Percentiles rank a stretch among this genome's conserved stretches.
Evolutionary conservation across 1,140 invertebrate species (phyloP).

Genomic region (Episyrphus balteatus): DNA sequence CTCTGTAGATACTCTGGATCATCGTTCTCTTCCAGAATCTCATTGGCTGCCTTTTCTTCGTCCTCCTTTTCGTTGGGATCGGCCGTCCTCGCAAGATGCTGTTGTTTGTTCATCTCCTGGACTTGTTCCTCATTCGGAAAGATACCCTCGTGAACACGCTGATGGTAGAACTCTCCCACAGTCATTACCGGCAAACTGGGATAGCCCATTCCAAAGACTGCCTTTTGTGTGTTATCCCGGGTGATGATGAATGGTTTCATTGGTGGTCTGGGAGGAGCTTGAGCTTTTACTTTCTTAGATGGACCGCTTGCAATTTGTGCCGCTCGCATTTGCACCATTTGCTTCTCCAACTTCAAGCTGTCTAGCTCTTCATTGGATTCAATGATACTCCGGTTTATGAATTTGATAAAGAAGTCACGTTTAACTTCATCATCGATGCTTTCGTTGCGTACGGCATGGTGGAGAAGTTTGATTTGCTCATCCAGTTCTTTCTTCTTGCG

Average conservation of each 20-base stretch:
- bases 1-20: constrained; percentile 58
- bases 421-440: constrained; percentile 69
- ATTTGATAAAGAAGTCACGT: constrained; percentile 69
- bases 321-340: constrained; percentile 56
- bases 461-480: constrained; percentile 51
- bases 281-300: not conserved
- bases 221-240: constrained; percentile 76
- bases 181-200: constrained; percentile 84
- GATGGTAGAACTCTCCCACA: constrained; percentile 91
- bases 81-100: constrained; percentile 31
- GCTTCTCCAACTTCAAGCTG: constrained; percentile 58
- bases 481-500: constrained; percentile 71
- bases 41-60: constrained; percentile 51
- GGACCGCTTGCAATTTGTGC: constrained; percentile 9
- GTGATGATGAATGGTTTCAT: constrained; percentile 91
- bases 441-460: constrained; percentile 48
- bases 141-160: constrained; percentile 70
- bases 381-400: constrained; percentile 64
- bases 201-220: constrained; percentile 90
- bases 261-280: constrained; percentile 35
- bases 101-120: constrained; percentile 27
- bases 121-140: constrained; percentile 39
- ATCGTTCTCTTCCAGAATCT: constrained; percentile 55
- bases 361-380: constrained; percentile 68
- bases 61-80: constrained; percentile 45